Conservation (phyloP, 1,140 invertebrate species). For the Drosophila auraria region DNA sequence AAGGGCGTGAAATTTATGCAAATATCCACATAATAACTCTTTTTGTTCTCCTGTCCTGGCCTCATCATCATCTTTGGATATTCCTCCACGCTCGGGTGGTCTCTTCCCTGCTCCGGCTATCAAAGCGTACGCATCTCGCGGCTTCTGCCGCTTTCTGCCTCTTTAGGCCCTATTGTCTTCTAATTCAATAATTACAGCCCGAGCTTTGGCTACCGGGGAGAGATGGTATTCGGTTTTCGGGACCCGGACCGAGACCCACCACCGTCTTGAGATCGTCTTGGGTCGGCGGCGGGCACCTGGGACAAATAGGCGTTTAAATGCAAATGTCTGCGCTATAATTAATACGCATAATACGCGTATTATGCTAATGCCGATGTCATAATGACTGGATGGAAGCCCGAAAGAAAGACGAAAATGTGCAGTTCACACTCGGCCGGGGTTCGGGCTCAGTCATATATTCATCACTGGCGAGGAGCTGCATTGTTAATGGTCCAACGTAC, state of each 20-base stretch:
- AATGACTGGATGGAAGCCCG: constrained; percentile 61
- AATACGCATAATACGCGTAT: constrained; percentile 84
- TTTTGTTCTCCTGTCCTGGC: constrained; percentile 67
- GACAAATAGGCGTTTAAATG: constrained; percentile 83
- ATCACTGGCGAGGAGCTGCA: constrained; percentile 63
- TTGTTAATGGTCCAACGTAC: constrained; percentile 78
- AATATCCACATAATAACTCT: constrained; percentile 83
- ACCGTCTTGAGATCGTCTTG: constrained; percentile 42
- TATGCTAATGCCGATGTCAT: constrained; percentile 76
- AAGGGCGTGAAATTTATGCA: constrained; percentile 81
- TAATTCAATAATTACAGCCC: constrained; percentile 80
- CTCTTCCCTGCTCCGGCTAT: constrained; percentile 48
- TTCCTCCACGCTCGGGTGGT: constrained; percentile 73
- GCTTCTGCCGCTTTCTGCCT: constrained; percentile 36
- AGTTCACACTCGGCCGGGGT: constrained; percentile 62
- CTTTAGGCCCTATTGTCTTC: constrained; percentile 69
- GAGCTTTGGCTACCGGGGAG: constrained; percentile 65
- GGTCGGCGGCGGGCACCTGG: constrained; percentile 31
- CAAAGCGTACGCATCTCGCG: constrained; percentile 72
- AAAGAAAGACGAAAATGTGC: constrained; percentile 62
- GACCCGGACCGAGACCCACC: constrained; percentile 38
- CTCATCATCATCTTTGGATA: constrained; percentile 52
- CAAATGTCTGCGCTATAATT: constrained; percentile 81
- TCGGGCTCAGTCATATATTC: constrained; percentile 66
- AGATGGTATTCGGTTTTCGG: constrained; percentile 2